A percentile compares a stretch with the other conserved stretches of the same genome.
Conservation (phyloP, 2,888 invertebrate genomes). For the Pyralis farinalis region DNA sequence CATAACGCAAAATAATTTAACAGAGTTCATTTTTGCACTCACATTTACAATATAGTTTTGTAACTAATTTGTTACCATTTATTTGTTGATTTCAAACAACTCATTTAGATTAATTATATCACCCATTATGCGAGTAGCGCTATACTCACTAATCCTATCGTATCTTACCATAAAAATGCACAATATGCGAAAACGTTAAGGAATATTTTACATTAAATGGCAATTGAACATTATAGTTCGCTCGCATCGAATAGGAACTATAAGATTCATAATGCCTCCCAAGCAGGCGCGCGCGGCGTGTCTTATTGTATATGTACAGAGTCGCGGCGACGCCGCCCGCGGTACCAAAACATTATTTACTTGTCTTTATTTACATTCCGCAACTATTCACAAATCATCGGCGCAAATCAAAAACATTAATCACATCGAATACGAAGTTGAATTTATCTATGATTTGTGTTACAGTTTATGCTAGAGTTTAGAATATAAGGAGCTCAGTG, state of each 20-base stretch:
- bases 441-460: slow-evolving; percentile 63
- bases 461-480: slow-evolving; percentile 76
- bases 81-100: slow-evolving; percentile 70
- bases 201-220: slow-evolving; percentile 77
- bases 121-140: slow-evolving; percentile 78
- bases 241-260: slow-evolving; percentile 80
- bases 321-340: slow-evolving; percentile 41
- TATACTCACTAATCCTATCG: slow-evolving; percentile 73
- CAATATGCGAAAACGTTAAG: slow-evolving; percentile 78
- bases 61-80: slow-evolving; percentile 69
- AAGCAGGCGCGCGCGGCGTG: slow-evolving; percentile 33
- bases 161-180: slow-evolving; percentile 79
- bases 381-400: slow-evolving; percentile 64
- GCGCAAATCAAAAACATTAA: slow-evolving; percentile 61
- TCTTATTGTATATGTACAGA: slow-evolving; percentile 54
- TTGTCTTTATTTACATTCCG: slow-evolving; percentile 61
- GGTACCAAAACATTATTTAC: slow-evolving; percentile 66
- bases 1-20: slow-evolving; percentile 83
- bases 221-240: slow-evolving; percentile 81
- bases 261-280: slow-evolving; percentile 79
- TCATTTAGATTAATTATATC: slow-evolving; percentile 79
- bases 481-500: slow-evolving; percentile 75
- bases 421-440: slow-evolving; percentile 61
- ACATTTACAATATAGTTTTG: slow-evolving; percentile 78
- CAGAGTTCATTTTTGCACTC: slow-evolving; percentile 80